Evolutionary conservation across 2,113 vertebrate species (phyloP).

Genomic region (Pao palembangensis): DNA sequence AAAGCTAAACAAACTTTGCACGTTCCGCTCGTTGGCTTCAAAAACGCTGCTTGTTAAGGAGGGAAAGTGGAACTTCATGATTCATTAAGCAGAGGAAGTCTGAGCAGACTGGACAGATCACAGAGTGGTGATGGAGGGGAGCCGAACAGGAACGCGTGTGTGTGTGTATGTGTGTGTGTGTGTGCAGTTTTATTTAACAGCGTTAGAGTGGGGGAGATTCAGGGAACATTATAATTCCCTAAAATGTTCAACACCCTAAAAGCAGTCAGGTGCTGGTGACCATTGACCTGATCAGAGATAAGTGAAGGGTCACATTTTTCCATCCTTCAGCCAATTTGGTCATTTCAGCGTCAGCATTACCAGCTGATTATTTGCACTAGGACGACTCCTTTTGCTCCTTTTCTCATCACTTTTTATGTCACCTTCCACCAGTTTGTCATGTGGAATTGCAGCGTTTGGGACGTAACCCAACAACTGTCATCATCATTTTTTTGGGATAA

Average conservation of each 20-base stretch:
- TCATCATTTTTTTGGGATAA: constrained; percentile 42
- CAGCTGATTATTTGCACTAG: too few species aligned
- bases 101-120: constrained; percentile 67
- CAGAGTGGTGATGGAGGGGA: constrained; percentile 42
- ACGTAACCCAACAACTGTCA: constrained; percentile 20
- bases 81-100: constrained; percentile 83
- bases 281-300: too few species aligned
- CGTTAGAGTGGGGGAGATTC: constrained; percentile 5
- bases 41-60: constrained; percentile 79
- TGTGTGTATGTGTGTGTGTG: constrained; percentile 10
- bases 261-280: too few species aligned
- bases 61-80: constrained; percentile 80
- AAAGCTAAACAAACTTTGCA: constrained; percentile 77
- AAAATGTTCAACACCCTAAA: too few species aligned
- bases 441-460: background rate
- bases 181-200: constrained; percentile 31
- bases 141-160: constrained; percentile 35
- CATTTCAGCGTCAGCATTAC: background rate
- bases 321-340: background rate
- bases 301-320: too few species aligned
- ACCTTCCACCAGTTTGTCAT: background rate
- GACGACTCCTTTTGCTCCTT: too few species aligned
- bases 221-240: constrained; percentile 12
- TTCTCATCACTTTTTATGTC: too few species aligned
- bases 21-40: constrained; percentile 62